A percentile compares a stretch with the other conserved stretches of the same genome.
phyloP scores from a whole-genome alignment of 2,113 vertebrate species.

The Phainopepla nitens region DNA sequence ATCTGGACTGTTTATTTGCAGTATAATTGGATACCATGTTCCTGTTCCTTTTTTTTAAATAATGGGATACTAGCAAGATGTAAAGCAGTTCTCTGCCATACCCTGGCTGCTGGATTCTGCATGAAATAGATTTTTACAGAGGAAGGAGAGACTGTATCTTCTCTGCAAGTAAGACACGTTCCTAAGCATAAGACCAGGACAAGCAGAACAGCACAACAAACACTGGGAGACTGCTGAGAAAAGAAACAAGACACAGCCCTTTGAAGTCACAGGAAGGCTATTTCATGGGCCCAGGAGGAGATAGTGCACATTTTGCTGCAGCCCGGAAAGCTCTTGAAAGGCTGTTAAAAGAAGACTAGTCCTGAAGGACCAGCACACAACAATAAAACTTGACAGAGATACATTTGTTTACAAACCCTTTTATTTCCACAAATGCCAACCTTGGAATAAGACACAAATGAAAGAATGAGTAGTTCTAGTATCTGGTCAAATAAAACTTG shows the following conservation, averaged over 20 bases:
- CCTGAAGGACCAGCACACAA: neutral
- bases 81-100: neutral
- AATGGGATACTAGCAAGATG: neutral
- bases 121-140: neutral
- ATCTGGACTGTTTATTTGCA: neutral
- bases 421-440: neutral
- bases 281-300: neutral
- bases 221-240: neutral
- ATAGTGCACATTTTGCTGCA: neutral
- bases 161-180: neutral
- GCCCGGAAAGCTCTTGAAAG: neutral
- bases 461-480: neutral
- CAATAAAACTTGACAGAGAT: neutral
- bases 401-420: neutral
- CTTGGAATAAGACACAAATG: neutral
- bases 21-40: neutral
- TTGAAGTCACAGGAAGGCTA: neutral
- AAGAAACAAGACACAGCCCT: neutral
- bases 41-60: neutral
- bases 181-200: neutral
- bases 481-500: neutral
- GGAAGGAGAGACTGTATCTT: neutral
- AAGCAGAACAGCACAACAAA: neutral
- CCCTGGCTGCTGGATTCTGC: neutral
- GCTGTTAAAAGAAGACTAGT: neutral